Evolutionary conservation across 1,140 invertebrate species (phyloP).

Genomic region (Propsilocerus akamusi): DNA sequence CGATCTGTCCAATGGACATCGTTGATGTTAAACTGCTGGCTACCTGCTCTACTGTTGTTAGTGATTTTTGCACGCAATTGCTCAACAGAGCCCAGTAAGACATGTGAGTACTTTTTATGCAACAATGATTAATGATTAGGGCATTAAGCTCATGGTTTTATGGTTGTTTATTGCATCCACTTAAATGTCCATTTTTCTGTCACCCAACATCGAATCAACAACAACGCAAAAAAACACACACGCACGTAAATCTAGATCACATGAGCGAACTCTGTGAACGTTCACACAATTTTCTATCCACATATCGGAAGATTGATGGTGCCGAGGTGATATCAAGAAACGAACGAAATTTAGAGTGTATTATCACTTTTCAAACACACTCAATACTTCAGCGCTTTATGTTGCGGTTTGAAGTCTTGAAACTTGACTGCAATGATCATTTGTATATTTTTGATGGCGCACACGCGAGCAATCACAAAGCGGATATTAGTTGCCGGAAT

Average conservation of each 20-base stretch:
- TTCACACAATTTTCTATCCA: background rate
- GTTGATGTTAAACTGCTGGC: background rate
- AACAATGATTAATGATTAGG: too few relatives aligned
- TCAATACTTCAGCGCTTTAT: constrained; percentile 84
- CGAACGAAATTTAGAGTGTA: constrained; percentile 75
- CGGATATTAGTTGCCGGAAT: constrained; percentile 75
- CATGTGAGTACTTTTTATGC: background rate
- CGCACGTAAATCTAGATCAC: too few relatives aligned
- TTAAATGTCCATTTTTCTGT: background rate
- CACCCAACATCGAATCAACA: too few relatives aligned
- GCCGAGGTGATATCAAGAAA: constrained; percentile 74
- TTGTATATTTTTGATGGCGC: constrained; percentile 83
- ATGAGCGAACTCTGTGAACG: background rate
- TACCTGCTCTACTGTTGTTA: background rate
- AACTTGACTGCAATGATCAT: constrained; percentile 84
- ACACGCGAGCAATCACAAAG: constrained; percentile 69
- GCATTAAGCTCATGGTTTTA: background rate
- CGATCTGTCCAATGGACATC: background rate
- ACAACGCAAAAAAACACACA: too few relatives aligned
- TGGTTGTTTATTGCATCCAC: background rate
- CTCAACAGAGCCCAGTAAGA: background rate
- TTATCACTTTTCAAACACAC: constrained; percentile 83
- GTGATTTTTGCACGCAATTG: background rate
- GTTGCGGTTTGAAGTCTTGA: constrained; percentile 63
- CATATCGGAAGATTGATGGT: constrained; percentile 73